Percentiles rank a stretch among this genome's conserved stretches.
Conservation (phyloP, 2,797 vertebrate genomes). For the Sebastes melanostomus region DNA sequence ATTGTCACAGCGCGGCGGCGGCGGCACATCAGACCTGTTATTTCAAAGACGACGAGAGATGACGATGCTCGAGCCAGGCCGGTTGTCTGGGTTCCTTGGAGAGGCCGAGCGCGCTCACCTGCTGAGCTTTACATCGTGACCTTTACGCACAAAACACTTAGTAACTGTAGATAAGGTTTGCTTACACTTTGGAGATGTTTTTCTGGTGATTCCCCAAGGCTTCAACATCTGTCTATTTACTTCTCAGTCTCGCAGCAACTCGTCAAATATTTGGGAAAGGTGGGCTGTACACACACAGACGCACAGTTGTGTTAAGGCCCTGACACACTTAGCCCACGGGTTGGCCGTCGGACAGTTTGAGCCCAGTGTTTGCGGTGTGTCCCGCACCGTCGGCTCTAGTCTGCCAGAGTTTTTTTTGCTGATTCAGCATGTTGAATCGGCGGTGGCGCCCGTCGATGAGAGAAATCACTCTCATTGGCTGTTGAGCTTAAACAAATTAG, state of each 20-base stretch:
- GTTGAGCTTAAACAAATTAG: no score
- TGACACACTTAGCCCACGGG: no score
- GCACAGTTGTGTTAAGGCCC: not conserved
- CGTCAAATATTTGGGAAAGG: conserved; percentile 25
- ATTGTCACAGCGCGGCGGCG: not conserved
- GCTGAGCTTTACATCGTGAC: conserved; percentile 1
- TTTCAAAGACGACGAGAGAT: conserved; percentile 7
- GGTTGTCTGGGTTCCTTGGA: not conserved
- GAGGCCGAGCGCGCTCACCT: not conserved
- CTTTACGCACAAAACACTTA: not conserved
- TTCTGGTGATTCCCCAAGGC: not conserved
- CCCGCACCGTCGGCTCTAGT: no score
- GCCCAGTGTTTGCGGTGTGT: no score
- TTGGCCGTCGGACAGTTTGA: no score
- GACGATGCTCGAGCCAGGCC: not conserved
- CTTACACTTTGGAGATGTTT: not conserved
- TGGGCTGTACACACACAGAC: not conserved
- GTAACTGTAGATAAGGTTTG: not conserved
- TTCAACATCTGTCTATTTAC: conserved; percentile 39
- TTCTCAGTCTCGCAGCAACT: conserved; percentile 15
- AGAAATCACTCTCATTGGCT: no score
- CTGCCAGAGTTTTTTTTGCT: no score
- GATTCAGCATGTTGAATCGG: no score
- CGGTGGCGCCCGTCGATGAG: no score
- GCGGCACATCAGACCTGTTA: conserved; percentile 13